Evolutionary conservation across 2,113 vertebrate species (phyloP).

Genomic region (Alligator sinensis): DNA sequence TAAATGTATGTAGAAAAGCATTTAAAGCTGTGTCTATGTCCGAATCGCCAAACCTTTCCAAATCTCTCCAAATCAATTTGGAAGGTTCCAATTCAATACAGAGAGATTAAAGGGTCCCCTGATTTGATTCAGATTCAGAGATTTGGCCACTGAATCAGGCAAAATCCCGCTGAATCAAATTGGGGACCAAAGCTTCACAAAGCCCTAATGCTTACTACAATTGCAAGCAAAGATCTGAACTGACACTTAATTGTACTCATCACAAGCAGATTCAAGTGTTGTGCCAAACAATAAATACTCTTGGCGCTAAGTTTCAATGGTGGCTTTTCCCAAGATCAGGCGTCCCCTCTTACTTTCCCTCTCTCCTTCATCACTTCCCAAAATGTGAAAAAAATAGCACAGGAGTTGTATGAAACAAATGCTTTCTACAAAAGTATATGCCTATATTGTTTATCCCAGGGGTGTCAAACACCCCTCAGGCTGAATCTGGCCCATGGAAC

Average conservation of each 20-base stretch:
- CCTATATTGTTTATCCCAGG: background rate
- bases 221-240: background rate
- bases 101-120: too few relatives aligned
- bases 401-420: background rate
- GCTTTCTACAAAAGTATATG: background rate
- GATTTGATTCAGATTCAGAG: too few relatives aligned
- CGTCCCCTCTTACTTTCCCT: background rate
- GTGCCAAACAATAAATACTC: background rate
- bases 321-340: background rate
- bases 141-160: too few relatives aligned
- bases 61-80: too few relatives aligned
- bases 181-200: too few relatives aligned
- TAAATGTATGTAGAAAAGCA: too few relatives aligned
- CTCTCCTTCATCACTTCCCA: background rate
- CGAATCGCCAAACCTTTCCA: too few relatives aligned
- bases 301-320: background rate
- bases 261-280: background rate
- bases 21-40: too few relatives aligned
- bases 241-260: background rate
- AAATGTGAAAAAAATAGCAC: background rate
- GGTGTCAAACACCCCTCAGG: too few relatives aligned
- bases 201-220: background rate
- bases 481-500: too few relatives aligned
- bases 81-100: too few relatives aligned
- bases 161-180: too few relatives aligned